Base-by-base conservation (phyloP, 2,797 vertebrate species). In the Enoplosus armatus region DNA sequence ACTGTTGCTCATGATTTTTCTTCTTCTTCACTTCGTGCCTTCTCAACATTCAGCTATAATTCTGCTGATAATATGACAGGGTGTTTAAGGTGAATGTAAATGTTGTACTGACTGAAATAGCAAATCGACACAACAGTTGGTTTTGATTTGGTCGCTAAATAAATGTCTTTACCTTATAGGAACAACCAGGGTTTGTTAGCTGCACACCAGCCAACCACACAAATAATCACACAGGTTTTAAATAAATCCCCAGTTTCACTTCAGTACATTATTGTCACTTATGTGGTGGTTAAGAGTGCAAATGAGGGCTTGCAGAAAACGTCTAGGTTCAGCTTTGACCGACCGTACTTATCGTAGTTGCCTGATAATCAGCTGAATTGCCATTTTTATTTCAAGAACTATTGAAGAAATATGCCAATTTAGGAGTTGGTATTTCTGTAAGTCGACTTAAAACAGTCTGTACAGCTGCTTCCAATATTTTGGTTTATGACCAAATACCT, bases 61-160 rank as follows among this genome's bases (percentile, higher is more conserved):
- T 81, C 78, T 79, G 77, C 56, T 64, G 24, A 61, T 85, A 82
- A 87, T 75, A 59, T 82, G 86, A 90, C 89, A 76, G 68, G 39
- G 8, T 82, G 89, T 90, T 93, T 91, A 41, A 71, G 70, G 56
- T 59, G 74, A 84, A 79, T 39, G 75, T 86, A 86, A 93, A 88
- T 79, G 74, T 87, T 87, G 37, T 45, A 37, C 61, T n/a, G 55
- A 43, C 62, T 82, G 55, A 80, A 89, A 80, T 22, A 85, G 73
- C 82, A 75, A 84, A 72, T 82, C 37, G 37, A 72, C 84, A 45
- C 43, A 45, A 8, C 45, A 47, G 45, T 47, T 47, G 20, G 45
- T 50, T 83, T 79, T 63, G 62, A 83, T 79, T 73, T 62, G 55
- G 43, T 45, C 68, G 72, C 41, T 77, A 53, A 80, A 84, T 76